A percentile compares a stretch with the other conserved stretches of the same genome.
These are phyloP conservation scores for Pseudochirops cupreus DNA, from an alignment of 2,797 vertebrate genomes.

Conservation along the genomic window DNA sequence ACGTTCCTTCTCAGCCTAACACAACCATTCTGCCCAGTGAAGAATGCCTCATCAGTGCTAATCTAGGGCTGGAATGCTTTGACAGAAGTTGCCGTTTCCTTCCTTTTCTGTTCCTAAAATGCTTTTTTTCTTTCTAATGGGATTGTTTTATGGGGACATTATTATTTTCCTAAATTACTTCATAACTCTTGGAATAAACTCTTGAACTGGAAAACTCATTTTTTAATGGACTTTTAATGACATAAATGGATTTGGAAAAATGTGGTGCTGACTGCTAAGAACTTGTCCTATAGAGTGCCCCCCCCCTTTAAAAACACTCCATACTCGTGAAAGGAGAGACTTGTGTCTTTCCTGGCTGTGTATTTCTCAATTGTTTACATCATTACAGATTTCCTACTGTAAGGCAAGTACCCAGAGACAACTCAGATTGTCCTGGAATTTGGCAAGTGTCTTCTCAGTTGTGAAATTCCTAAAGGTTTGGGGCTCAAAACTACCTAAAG, in stretches of 20 bases:
- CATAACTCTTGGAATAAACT: conserved; percentile 80
- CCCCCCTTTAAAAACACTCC: neutral
- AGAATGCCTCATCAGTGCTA: conserved; percentile 77
- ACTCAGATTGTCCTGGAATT: neutral
- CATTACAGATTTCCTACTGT: neutral
- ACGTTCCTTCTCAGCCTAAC: conserved; percentile 62
- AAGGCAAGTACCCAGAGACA: neutral
- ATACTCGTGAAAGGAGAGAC: neutral
- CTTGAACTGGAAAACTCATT: conserved; percentile 71
- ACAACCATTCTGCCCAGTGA: conserved; percentile 60
- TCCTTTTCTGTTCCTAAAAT: conserved; percentile 78
- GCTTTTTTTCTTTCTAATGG: conserved; percentile 70
- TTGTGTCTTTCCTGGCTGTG: conserved; percentile 36
- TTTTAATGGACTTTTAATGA: conserved; percentile 76
- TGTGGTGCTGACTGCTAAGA: conserved; percentile 57
- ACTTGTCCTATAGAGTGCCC: conserved; percentile 59
- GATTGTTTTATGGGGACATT: conserved; percentile 76
- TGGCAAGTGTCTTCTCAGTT: neutral
- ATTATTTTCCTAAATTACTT: conserved; percentile 82
- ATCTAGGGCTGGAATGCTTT: conserved; percentile 79
- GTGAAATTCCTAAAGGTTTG: conserved; percentile 1
- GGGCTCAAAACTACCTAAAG: conserved; percentile 16
- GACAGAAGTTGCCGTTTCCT: conserved; percentile 82
- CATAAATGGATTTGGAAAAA: conserved; percentile 71
- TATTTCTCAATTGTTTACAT: conserved; percentile 48